A percentile compares a stretch with the other conserved stretches of the same genome.
These are phyloP conservation scores for Cephus cinctus DNA, from an alignment of 1,140 invertebrate genomes.

Conservation along the genomic window DNA sequence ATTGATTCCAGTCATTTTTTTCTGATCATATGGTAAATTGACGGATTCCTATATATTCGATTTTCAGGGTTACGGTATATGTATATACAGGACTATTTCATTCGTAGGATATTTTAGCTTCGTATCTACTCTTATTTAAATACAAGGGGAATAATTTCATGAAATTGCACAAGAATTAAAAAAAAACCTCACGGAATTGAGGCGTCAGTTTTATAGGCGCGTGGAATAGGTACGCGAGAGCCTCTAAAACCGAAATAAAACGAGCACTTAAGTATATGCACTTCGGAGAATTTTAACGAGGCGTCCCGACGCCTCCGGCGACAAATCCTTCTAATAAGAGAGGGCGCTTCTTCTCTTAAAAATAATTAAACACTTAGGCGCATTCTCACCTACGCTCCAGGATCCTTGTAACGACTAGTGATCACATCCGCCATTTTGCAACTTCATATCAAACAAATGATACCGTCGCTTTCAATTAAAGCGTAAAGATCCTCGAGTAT, in stretches of 20 bases:
- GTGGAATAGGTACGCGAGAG: background rate
- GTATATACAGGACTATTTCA: too few species aligned
- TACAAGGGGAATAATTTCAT: too few species aligned
- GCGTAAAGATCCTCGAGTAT: background rate
- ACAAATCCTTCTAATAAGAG: conserved; percentile 40
- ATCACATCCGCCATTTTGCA: background rate
- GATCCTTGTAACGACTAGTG: conserved; percentile 9
- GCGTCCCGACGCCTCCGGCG: conserved; percentile 36
- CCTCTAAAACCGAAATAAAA: background rate
- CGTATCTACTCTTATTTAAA: too few species aligned
- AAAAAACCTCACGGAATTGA: conserved; percentile 26
- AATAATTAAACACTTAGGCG: conserved; percentile 41
- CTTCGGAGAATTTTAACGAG: conserved; percentile 46
- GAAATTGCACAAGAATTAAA: too few species aligned
- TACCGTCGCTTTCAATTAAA: background rate
- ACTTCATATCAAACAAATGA: background rate
- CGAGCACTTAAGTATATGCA: conserved; percentile 23
- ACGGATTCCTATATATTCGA: too few species aligned
- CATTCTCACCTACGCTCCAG: conserved; percentile 27
- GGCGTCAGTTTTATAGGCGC: conserved; percentile 25
- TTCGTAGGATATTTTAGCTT: too few species aligned
- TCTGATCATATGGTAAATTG: too few species aligned
- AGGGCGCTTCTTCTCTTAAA: conserved; percentile 36
- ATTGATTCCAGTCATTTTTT: too few species aligned
- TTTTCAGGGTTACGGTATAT: too few species aligned